Evolutionary conservation across 2,888 invertebrate genomes (phyloP), one percentile per base, ranked within the genome.

Genomic region (Cryptops parisi): DNA sequence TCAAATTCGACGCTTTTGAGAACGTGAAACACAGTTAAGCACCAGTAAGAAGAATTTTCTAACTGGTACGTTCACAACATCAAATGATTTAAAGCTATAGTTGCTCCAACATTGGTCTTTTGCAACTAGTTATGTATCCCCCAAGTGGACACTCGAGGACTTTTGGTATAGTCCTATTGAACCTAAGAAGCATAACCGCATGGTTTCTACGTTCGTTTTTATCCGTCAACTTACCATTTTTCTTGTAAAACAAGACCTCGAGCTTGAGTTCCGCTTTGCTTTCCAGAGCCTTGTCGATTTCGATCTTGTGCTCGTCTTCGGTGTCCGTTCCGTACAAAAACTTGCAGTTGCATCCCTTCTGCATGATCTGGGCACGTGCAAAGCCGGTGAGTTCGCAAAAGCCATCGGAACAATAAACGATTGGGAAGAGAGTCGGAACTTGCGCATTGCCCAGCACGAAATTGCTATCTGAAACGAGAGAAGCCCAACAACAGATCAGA

Each of bases 391-490:
- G 81, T 76, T 91, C 91, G 72, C 89, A 89, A 76, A 91, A 91
- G 56, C 91, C 91, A 76, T 91, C 91, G 57, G 89, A 90, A 75
- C 91, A 91, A 75, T 91, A 91, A 64, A 91, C 91, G 75, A 91
- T 91, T 63, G 91, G 91, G 75, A 88, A 86, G 61, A 80, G 71
- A 54, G 64, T 80, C 57, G 83, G 81, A 64, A 90, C 91, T 74
- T 91, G 91, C 62, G 91, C 91, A 76, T 91, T 91, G 67, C 91
- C 91, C 73, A 91, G 75, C 66, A 91, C 91, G 73, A 91, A 91
- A 76, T 91, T 91, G 77, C 90, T 91, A 73, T 91, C 91, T 91
- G 84, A 54, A 73, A 54, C 41, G 38, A 26, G 12, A 39, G 22
- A 47, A 24, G 38, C 15, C 39, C 2, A 39, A 50, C 22, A 50